Percentiles rank a stretch among this genome's conserved stretches.
Conservation (phyloP, 2,888 invertebrate species). For the Meliscaeva auricollis region DNA sequence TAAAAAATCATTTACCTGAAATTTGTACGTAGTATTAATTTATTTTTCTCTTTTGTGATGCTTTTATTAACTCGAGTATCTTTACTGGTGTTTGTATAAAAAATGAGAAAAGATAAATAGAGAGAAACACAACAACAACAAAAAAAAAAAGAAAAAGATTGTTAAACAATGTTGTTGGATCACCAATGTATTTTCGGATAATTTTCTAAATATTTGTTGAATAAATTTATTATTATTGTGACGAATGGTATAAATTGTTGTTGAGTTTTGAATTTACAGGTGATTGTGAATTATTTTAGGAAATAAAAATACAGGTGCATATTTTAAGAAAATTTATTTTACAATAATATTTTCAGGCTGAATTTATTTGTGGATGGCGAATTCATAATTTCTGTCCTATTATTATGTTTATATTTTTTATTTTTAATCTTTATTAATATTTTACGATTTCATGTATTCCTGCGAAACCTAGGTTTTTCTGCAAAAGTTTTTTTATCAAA, state of each 20-base stretch:
- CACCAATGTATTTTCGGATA: conserved; percentile 45
- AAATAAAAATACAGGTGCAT: too few relatives aligned
- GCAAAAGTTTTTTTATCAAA: too few relatives aligned
- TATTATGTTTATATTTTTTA: too few relatives aligned
- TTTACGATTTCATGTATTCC: too few relatives aligned
- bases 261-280: not conserved
- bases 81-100: not conserved
- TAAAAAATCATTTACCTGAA: conserved; percentile 46
- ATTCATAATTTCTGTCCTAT: too few relatives aligned
- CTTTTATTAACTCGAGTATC: not conserved
- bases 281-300: conserved; percentile 2
- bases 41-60: not conserved
- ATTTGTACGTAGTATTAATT: conserved; percentile 39
- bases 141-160: not conserved
- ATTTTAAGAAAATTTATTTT: too few relatives aligned
- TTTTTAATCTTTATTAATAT: too few relatives aligned
- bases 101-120: conserved; percentile 6
- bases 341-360: too few relatives aligned
- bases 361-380: too few relatives aligned
- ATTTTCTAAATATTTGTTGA: conserved; percentile 35
- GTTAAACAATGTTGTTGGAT: conserved; percentile 31
- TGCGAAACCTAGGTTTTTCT: too few relatives aligned
- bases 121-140: not conserved
- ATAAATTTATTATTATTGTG: conserved; percentile 2
- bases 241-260: conserved; percentile 4